phyloP scores from a whole-genome alignment of 2,888 invertebrate genomes.

The Andrena fulva region DNA sequence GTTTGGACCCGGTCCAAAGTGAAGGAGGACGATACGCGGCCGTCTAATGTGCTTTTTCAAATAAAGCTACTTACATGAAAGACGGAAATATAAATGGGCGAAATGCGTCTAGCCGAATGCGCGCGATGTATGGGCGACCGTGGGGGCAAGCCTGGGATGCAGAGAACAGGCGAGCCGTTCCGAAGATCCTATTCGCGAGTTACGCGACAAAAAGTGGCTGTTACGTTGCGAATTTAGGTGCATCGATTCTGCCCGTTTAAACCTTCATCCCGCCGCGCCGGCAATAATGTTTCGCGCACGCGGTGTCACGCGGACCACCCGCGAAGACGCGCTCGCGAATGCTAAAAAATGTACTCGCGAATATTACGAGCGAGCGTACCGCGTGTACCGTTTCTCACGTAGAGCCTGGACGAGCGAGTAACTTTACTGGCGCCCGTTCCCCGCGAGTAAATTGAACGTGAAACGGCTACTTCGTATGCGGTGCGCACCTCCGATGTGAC shows the following conservation, averaged over 20 bases:
- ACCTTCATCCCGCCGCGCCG: not conserved
- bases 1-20: conserved; percentile 58
- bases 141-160: not conserved
- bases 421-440: conserved; percentile 27
- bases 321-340: conserved; percentile 23
- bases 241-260: conserved; percentile 25
- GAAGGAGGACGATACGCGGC: conserved; percentile 49
- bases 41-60: conserved; percentile 66
- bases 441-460: conserved; percentile 40
- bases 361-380: conserved; percentile 24
- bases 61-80: conserved; percentile 62
- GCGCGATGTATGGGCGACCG: conserved; percentile 20
- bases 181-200: conserved; percentile 44
- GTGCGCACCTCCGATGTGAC: conserved; percentile 11
- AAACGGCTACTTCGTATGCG: conserved; percentile 33
- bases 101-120: conserved; percentile 37
- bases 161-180: conserved; percentile 18
- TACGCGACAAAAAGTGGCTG: conserved; percentile 29
- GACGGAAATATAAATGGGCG: conserved; percentile 62
- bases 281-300: conserved; percentile 6
- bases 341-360: conserved; percentile 43
- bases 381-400: conserved; percentile 32
- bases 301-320: not conserved
- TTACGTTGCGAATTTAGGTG: conserved; percentile 13
- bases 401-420: conserved; percentile 22